These are phyloP conservation scores for Ips typographus DNA, from an alignment of 1,140 invertebrate species.

Conservation along the genomic window DNA sequence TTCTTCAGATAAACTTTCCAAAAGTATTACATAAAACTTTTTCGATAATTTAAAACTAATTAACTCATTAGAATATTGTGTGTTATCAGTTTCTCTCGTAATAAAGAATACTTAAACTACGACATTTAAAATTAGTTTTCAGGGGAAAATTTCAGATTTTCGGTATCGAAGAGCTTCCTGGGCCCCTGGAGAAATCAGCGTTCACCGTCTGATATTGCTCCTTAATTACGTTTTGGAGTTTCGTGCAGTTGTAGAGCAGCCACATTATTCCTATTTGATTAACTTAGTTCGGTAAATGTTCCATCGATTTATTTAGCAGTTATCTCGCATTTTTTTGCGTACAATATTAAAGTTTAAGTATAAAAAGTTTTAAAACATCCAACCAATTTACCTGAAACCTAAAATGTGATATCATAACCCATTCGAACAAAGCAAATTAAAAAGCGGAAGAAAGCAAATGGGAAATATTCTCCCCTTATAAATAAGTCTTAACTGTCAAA, in stretches of 20 bases:
- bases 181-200: constrained; percentile 21
- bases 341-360: neutral
- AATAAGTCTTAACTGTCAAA: no score
- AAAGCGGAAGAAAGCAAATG: no score
- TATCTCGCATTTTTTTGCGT: neutral
- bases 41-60: no score
- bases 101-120: constrained; percentile 17
- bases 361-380: neutral
- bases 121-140: constrained; percentile 23
- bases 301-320: neutral
- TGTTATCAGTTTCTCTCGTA: constrained; percentile 2
- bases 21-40: no score
- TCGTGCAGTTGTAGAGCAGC: constrained; percentile 9
- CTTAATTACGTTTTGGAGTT: constrained; percentile 22
- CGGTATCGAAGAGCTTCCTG: constrained; percentile 14
- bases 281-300: neutral
- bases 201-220: constrained; percentile 16
- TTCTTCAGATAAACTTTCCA: neutral
- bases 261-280: constrained; percentile 11
- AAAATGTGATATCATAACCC: no score
- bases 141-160: constrained; percentile 16
- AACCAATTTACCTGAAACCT: no score
- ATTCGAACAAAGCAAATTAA: no score
- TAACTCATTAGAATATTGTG: neutral
- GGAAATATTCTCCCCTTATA: no score